These are phyloP conservation scores for Ariolimax columbianus DNA, from an alignment of 2,888 invertebrate species.

Conservation along the genomic window DNA sequence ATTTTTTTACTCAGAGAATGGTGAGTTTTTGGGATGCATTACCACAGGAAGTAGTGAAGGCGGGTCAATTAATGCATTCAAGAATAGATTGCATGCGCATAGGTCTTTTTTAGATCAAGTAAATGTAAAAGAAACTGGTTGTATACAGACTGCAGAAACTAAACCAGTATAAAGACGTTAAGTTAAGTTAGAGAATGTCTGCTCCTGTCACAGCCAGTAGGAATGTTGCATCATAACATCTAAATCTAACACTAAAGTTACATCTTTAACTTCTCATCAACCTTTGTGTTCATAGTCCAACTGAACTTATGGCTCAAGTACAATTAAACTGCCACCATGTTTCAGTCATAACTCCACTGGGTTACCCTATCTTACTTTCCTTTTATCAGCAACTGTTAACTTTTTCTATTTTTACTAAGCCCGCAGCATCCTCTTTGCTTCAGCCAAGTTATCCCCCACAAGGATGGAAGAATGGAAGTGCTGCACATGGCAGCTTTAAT, in stretches of 20 bases:
- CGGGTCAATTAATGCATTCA: no score
- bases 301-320: conserved; percentile 7
- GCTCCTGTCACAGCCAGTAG: neutral
- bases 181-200: no score
- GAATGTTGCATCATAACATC: no score
- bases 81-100: no score
- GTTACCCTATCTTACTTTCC: neutral
- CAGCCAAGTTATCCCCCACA: conserved; percentile 65
- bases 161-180: no score
- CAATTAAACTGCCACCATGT: neutral
- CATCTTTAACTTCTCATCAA: conserved; percentile 13
- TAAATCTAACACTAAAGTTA: no score
- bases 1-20: no score
- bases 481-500: conserved; percentile 65
- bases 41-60: no score
- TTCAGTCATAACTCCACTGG: neutral
- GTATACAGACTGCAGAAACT: no score
- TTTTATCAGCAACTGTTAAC: neutral
- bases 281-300: neutral
- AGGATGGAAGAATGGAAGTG: conserved; percentile 65
- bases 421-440: conserved; percentile 60
- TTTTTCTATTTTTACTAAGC: conserved; percentile 56
- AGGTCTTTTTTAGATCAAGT: no score
- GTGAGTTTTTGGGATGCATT: no score
- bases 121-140: no score